phyloP scores from a whole-genome alignment of 2,797 vertebrate genomes.

The Argya squamiceps region DNA sequence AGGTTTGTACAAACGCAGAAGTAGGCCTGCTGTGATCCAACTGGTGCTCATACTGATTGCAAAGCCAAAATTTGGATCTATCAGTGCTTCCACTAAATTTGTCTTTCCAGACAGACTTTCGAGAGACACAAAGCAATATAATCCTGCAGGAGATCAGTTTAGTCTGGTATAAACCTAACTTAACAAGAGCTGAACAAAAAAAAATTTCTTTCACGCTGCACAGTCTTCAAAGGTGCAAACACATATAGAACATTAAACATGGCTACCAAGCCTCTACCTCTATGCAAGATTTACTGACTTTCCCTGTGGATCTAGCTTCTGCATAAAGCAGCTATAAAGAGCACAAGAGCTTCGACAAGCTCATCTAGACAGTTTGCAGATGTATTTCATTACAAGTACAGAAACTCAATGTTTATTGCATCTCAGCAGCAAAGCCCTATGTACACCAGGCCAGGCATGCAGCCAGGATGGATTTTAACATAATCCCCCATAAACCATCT shows the following conservation, averaged over 20 bases:
- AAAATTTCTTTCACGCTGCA: not conserved
- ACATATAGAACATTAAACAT: not conserved
- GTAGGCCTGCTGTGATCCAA: not conserved
- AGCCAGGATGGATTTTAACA: not conserved
- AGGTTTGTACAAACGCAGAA: not conserved
- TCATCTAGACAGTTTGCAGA: not conserved
- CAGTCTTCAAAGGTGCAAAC: not conserved
- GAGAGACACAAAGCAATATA: not conserved
- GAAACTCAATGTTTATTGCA: not conserved
- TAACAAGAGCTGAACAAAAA: not conserved
- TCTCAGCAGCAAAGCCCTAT: not conserved
- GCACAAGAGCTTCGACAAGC: not conserved
- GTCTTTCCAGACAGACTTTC: not conserved
- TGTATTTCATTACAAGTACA: not conserved
- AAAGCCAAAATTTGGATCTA: not conserved
- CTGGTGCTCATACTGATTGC: not conserved
- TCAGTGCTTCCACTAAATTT: not conserved
- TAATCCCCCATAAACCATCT: not conserved
- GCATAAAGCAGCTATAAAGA: not conserved
- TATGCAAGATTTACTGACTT: not conserved
- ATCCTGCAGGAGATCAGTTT: not conserved
- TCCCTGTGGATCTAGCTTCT: not conserved
- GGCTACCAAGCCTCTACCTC: not conserved
- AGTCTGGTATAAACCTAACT: not conserved
- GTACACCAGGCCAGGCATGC: not conserved